Base-by-base conservation (phyloP, 2,888 invertebrate species). In the Nemapogon koenigi region DNA sequence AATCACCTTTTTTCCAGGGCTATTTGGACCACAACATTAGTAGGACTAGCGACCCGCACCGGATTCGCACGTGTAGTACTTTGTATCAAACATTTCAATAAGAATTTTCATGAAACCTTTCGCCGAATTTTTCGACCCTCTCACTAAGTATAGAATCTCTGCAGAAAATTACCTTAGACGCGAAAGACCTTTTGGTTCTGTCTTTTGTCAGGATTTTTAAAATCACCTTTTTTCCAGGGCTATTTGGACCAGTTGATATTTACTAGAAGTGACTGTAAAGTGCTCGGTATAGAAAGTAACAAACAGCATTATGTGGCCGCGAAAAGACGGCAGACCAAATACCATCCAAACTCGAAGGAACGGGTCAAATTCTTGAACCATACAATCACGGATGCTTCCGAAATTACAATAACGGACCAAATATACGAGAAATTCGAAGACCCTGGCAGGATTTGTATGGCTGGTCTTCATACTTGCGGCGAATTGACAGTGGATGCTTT, bases 391-490 rank as follows among this genome's bases (percentile, higher is more conserved):
- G 59, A 61, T 15, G 48, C 81, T 25, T 88, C 87, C 0, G 49
- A 57, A 11, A 49, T 49, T 8, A 60, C 60, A 36, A 81, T 87
- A 38, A 48, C 63, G 38, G 41, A 44, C n/a, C 62, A 62, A 48
- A 43, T 83, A 26, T 16, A 56, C 0, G 57, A 75, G 28, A 67
- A 76, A 39, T 69, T 76, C 43, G 51, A 68, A 41, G 51, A 62
- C 29, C 46, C 46, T 22, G 39, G 44, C 6, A 40, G 48, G n/a
- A 65, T 73, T 49, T 75, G 73, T 30, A 60, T 80, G 42, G 52
- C 65, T 1, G 91, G 90, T 1, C 75, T 91, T 6, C 91, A 91
- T 55, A 86, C 90, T 4, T 91, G 91, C 52, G 91, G 88, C 0
- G 90, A 91, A 68, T 73, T 91, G 39, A 86, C 88, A 27, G 73